Percentiles rank a stretch among this genome's conserved stretches.
phyloP scores from a whole-genome alignment of 2,797 vertebrate species.

The Acipenser transmontanus region DNA sequence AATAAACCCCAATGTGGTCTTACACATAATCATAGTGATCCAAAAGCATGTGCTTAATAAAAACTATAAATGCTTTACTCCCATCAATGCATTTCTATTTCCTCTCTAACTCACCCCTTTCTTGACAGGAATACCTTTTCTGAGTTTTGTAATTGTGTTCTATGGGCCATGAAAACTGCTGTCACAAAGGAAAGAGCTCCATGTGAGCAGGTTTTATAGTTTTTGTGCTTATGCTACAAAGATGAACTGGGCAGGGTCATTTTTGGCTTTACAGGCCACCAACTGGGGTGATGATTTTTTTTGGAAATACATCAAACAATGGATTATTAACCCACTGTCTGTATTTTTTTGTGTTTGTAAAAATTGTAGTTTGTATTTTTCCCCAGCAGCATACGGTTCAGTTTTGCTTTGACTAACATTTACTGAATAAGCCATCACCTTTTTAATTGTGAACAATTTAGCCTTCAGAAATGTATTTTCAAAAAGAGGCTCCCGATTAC shows the following conservation, averaged over 20 bases:
- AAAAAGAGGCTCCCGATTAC: too few species aligned
- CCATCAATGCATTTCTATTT: constrained; percentile 32
- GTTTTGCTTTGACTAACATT: too few species aligned
- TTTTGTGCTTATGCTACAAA: constrained; percentile 49
- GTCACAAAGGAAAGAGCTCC: constrained; percentile 33
- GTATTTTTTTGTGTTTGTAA: too few species aligned
- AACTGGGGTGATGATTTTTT: not conserved
- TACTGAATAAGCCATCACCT: too few species aligned
- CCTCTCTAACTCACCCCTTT: constrained; percentile 31
- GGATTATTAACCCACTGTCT: too few species aligned
- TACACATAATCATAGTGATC: too few species aligned
- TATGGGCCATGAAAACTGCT: constrained; percentile 44
- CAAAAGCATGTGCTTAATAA: not conserved
- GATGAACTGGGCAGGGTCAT: constrained; percentile 31
- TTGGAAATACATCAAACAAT: not conserved
- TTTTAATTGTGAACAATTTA: too few species aligned
- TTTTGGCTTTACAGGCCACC: constrained; percentile 34
- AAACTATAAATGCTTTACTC: constrained; percentile 27
- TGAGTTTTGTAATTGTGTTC: constrained; percentile 46
- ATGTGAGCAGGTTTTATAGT: constrained; percentile 40
- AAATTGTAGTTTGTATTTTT: too few species aligned
- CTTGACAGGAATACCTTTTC: constrained; percentile 41
- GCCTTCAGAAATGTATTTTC: too few species aligned
- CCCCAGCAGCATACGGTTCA: too few species aligned
- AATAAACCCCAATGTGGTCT: not conserved